A percentile compares a stretch with the other conserved stretches of the same genome.
These are phyloP conservation scores for Stenichneumon culpator DNA, from an alignment of 2,888 invertebrate species.

Conservation along the genomic window DNA sequence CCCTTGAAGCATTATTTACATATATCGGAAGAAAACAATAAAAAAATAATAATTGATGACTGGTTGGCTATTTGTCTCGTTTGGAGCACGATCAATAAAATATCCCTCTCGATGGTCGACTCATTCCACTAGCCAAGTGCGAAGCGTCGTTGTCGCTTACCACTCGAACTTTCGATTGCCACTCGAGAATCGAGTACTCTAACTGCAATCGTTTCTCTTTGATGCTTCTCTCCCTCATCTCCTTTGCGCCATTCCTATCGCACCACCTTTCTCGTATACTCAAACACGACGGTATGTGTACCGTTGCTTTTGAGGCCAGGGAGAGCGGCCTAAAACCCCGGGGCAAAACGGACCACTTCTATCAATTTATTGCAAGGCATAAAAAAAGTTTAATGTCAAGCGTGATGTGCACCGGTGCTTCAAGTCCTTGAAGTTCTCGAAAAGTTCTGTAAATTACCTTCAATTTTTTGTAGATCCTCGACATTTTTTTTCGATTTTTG, in stretches of 20 bases:
- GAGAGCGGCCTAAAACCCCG: neutral
- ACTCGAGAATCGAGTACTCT: constrained; percentile 20
- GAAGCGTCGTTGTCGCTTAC: constrained; percentile 4
- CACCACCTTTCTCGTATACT: neutral
- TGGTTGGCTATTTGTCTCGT: neutral
- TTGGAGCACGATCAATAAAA: neutral
- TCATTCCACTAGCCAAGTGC: constrained; percentile 35
- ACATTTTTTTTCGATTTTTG: neutral
- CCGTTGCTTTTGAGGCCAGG: neutral
- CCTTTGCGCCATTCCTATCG: constrained; percentile 1
- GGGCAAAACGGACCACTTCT: neutral
- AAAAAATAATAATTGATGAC: neutral
- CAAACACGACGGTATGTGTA: neutral
- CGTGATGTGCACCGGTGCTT: neutral
- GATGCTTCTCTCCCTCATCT: constrained; percentile 16
- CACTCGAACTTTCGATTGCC: constrained; percentile 31
- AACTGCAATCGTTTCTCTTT: constrained; percentile 32
- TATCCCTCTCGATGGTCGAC: constrained; percentile 16
- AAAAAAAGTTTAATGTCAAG: neutral
- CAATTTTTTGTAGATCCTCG: neutral
- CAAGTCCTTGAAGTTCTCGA: neutral
- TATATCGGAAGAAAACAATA: neutral
- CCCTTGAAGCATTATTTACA: neutral
- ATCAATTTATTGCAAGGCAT: neutral
- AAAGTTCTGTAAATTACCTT: neutral